Conservation (phyloP, 2,797 vertebrate genomes). For the Cryptoprocta ferox region DNA sequence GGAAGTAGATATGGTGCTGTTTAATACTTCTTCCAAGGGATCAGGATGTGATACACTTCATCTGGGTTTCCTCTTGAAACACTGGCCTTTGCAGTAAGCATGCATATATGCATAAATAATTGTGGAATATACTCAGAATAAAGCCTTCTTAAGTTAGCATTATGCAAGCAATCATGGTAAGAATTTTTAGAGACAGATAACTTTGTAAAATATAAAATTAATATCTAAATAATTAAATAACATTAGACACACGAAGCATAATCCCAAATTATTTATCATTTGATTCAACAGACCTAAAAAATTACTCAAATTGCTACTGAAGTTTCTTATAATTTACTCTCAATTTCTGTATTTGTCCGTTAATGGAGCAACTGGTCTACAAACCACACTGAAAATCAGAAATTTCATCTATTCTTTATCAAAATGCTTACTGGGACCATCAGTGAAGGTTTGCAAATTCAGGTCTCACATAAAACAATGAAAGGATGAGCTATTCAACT, state of each 20-base stretch:
- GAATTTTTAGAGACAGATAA: not conserved
- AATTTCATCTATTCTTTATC: not conserved
- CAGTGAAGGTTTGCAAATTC: not conserved
- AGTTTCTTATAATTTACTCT: not conserved
- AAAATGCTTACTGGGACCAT: not conserved
- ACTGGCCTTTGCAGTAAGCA: not conserved
- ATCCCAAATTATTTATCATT: not conserved
- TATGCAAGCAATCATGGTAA: not conserved
- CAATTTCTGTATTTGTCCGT: not conserved
- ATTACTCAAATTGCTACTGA: not conserved
- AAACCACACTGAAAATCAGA: not conserved
- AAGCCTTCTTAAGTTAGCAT: not conserved
- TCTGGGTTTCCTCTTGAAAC: not conserved
- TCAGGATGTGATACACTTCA: not conserved
- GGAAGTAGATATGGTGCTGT: not conserved
- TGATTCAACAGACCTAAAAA: not conserved
- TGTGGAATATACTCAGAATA: not conserved
- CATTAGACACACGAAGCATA: not conserved
- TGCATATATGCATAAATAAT: not conserved
- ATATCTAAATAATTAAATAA: not conserved
- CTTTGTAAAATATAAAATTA: not conserved
- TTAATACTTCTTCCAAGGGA: not conserved
- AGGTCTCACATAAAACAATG: not conserved
- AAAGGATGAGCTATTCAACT: not conserved
- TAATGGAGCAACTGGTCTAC: not conserved